Evolutionary conservation across 2,797 vertebrate genomes (phyloP), one percentile per base, ranked within the genome.

Genomic region (Cebuella pygmaea): DNA sequence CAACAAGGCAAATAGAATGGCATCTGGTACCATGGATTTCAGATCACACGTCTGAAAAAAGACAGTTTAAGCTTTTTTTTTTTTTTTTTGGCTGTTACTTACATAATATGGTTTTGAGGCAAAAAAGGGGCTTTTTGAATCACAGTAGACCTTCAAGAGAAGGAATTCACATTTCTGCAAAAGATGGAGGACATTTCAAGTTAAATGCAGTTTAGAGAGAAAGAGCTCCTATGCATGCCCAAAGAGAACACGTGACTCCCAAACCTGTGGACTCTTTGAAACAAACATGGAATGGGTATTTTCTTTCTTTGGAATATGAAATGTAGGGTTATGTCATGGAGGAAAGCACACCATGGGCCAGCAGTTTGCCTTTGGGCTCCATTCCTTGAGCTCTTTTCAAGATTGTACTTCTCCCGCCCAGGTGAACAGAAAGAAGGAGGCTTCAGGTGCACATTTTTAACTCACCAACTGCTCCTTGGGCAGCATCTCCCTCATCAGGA

Each of bases 131-230:
- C 96, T 96, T 72, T 79, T 67, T 30, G 44, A 1, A 46, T 6
- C 36, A 70, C 46, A 72, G 2, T 59, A 97, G 41, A 97, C 15
- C 19, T 61, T 95, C 94, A 98, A 78, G 64, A 98, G 97, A 75
- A 98, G 95, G 46, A 95, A 95, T 17, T 97, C 90, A 89, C 98
- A 98, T 94, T 96, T 98, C 98, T 98, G 90, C 20, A 97, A 95
- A 94, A 96, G 76, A 83, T 7, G 59, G 30, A 93, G 4, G 46
- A 46, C 3, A 70, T 27, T 81, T 74, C 84, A 41, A 96, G 44
- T 64, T 39, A 67, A 46, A 83, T 72, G 39, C 15, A 90, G 7
- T 20, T 59, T 36, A 76, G 72, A 80, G 57, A 86, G 70, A 92
- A 88, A 67, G 70, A 79, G 14, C 19, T 50, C 52, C 30, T 19